A percentile compares a stretch with the other conserved stretches of the same genome.
These are phyloP conservation scores for Meiosimyza platycephala DNA, from an alignment of 2,888 invertebrate species.

Conservation along the genomic window DNA sequence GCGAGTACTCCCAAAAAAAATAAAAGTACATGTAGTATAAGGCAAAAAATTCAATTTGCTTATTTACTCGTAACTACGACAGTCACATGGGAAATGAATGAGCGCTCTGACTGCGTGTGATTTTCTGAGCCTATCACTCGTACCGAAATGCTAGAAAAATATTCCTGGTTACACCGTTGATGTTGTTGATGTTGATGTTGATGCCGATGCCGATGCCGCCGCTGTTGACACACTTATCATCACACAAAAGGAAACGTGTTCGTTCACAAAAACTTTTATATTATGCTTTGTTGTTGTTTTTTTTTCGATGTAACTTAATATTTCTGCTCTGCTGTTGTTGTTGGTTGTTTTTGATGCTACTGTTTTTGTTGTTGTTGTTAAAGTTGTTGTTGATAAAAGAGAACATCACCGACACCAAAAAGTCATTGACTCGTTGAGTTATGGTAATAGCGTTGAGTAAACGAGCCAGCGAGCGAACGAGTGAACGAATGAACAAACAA, in stretches of 20 bases:
- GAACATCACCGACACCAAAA: conserved; percentile 62
- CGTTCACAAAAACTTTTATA: conserved; percentile 58
- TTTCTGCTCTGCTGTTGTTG: conserved; percentile 15
- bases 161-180: conserved; percentile 42
- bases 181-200: conserved; percentile 43
- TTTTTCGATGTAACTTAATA: background rate
- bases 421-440: conserved; percentile 65
- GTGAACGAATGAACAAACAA: conserved; percentile 25
- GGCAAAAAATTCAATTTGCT: conserved; percentile 33
- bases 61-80: conserved; percentile 30
- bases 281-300: conserved; percentile 5
- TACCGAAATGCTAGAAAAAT: conserved; percentile 7
- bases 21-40: background rate
- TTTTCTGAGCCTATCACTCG: too few species aligned
- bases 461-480: conserved; percentile 25
- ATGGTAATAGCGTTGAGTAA: conserved; percentile 51
- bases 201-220: conserved; percentile 33
- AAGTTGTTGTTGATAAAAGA: conserved; percentile 60
- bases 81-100: background rate
- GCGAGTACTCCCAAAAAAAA: conserved; percentile 25
- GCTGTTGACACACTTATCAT: conserved; percentile 61
- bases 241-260: conserved; percentile 55
- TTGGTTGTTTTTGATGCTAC: background rate
- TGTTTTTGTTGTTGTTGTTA: conserved; percentile 35
- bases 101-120: background rate